These are phyloP conservation scores for Poliocrania exsul DNA, from an alignment of 2,797 vertebrate species.

Conservation along the genomic window DNA sequence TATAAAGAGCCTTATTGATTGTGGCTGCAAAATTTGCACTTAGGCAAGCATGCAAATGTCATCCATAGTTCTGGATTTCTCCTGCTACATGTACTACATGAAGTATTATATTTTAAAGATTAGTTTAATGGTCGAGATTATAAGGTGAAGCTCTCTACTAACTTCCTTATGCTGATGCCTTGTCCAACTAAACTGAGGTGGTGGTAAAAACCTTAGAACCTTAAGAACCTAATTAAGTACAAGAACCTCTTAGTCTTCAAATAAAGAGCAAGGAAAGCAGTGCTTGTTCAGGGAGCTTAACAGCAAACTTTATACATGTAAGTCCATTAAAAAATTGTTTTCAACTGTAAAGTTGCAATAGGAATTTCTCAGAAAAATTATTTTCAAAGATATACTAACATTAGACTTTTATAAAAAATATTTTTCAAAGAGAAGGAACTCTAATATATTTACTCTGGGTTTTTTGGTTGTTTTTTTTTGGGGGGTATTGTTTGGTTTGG, in stretches of 20 bases:
- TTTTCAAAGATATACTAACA: not conserved
- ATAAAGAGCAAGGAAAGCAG: not conserved
- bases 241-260: not conserved
- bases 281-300: not conserved
- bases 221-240: not conserved
- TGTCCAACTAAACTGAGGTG: not conserved
- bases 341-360: not conserved
- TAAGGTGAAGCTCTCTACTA: not conserved
- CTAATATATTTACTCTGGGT: too few relatives aligned
- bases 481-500: not conserved
- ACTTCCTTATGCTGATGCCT: not conserved
- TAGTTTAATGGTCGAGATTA: not conserved
- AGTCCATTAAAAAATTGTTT: not conserved
- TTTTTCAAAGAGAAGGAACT: not conserved
- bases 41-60: not conserved
- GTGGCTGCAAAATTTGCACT: not conserved
- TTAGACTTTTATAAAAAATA: not conserved
- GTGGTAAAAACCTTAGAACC: not conserved
- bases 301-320: not conserved
- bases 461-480: not conserved
- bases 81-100: rapidly evolving
- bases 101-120: not conserved
- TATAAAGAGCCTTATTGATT: not conserved
- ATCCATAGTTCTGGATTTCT: not conserved
- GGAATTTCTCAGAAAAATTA: not conserved